Conservation (phyloP, 2,888 invertebrate species). For the Cephus pulcher region DNA sequence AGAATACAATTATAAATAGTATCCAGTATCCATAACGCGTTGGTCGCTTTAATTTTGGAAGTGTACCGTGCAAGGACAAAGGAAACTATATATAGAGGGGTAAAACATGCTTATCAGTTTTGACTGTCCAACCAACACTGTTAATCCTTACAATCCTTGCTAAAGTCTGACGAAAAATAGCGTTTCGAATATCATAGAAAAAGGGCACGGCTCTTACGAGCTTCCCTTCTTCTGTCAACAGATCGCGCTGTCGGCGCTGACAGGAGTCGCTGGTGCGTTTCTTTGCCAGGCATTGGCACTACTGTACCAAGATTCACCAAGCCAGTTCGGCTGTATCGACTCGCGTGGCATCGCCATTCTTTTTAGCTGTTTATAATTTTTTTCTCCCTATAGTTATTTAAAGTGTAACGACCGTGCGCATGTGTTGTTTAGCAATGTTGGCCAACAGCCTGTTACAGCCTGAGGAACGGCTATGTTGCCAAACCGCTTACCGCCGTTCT, state of each 20-base stretch:
- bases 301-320: not conserved
- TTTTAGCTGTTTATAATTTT: not conserved
- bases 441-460: slow-evolving; percentile 47
- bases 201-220: not conserved
- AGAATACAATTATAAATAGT: not conserved
- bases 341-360: not conserved
- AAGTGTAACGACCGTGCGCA: slow-evolving; percentile 43
- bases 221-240: not conserved
- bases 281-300: not conserved
- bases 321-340: not conserved
- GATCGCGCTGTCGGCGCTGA: not conserved
- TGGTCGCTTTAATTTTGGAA: not conserved
- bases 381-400: slow-evolving; percentile 33
- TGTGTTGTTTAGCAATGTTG: slow-evolving; percentile 34
- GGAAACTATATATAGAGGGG: not conserved
- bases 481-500: slow-evolving; percentile 31
- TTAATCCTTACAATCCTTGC: not conserved
- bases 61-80: not conserved
- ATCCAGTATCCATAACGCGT: not conserved
- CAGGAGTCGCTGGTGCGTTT: not conserved
- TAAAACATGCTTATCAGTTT: not conserved
- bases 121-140: not conserved
- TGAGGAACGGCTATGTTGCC: slow-evolving; percentile 43
- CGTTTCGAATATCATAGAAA: not conserved
- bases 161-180: not conserved